Percentiles rank a stretch among this genome's conserved stretches.
Conservation (phyloP, 2,797 vertebrate species). For the Spheniscus humboldti region DNA sequence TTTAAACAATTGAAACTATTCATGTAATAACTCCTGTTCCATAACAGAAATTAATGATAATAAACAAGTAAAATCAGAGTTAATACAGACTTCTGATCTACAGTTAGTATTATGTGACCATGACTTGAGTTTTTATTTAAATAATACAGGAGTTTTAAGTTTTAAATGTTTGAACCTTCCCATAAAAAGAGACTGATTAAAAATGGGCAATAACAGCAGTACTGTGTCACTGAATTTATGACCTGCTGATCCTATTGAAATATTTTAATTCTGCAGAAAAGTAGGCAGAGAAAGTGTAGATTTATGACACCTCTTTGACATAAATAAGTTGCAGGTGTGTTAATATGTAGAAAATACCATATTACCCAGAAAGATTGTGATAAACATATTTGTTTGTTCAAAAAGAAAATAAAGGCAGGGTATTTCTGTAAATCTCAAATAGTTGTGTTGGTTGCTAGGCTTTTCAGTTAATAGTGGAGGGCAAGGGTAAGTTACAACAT, state of each 20-base stretch:
- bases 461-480: not conserved
- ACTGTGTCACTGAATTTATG: not conserved
- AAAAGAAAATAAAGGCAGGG: not conserved
- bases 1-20: not conserved
- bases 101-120: not conserved
- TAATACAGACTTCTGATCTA: not conserved
- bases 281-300: not conserved
- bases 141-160: not conserved
- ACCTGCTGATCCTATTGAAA: not conserved
- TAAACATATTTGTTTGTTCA: not conserved
- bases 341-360: not conserved
- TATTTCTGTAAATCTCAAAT: not conserved
- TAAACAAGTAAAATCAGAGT: not conserved
- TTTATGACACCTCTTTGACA: not conserved
- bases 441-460: not conserved
- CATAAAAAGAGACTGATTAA: not conserved
- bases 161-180: not conserved
- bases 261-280: conserved; percentile 4
- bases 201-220: not conserved
- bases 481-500: not conserved
- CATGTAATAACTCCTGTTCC: not conserved
- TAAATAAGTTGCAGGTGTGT: conserved; percentile 7
- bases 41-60: not conserved
- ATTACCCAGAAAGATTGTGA: not conserved
- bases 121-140: not conserved